phyloP scores from a whole-genome alignment of 2,113 vertebrate species.

The Oceanites oceanicus region DNA sequence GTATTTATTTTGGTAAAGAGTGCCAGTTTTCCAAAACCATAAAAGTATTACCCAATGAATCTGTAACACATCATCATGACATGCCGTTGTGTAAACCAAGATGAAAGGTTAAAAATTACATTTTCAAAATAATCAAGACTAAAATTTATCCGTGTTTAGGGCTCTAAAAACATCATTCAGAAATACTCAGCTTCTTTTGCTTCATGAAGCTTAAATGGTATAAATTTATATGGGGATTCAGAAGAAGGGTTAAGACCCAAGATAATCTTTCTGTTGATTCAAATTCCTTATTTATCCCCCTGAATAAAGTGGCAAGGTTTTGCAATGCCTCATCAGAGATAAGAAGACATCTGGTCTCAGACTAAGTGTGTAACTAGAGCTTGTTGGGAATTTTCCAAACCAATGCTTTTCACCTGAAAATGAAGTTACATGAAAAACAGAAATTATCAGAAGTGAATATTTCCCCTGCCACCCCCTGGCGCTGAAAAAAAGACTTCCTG shows the following conservation, averaged over 20 bases:
- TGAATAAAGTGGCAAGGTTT: neutral
- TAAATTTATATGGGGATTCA: neutral
- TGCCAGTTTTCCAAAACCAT: neutral
- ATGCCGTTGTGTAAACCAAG: neutral
- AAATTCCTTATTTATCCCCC: neutral
- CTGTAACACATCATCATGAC: neutral
- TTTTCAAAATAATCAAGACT: neutral
- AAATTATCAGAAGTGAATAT: neutral
- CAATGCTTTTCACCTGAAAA: neutral
- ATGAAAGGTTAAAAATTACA: neutral
- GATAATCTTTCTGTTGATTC: neutral
- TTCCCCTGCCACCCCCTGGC: fast-evolving
- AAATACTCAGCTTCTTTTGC: neutral
- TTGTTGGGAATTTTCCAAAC: neutral
- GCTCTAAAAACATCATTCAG: neutral
- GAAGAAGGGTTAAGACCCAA: neutral
- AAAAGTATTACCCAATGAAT: neutral
- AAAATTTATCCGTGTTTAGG: neutral
- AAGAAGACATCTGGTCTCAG: neutral
- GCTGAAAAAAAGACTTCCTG: neutral
- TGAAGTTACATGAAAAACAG: neutral
- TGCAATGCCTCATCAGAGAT: neutral
- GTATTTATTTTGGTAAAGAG: neutral
- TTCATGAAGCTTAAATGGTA: neutral
- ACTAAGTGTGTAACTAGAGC: neutral